Evolutionary conservation across 2,888 invertebrate species (phyloP), one percentile per base, ranked within the genome.

Genomic region (Thymelicus lineola): DNA sequence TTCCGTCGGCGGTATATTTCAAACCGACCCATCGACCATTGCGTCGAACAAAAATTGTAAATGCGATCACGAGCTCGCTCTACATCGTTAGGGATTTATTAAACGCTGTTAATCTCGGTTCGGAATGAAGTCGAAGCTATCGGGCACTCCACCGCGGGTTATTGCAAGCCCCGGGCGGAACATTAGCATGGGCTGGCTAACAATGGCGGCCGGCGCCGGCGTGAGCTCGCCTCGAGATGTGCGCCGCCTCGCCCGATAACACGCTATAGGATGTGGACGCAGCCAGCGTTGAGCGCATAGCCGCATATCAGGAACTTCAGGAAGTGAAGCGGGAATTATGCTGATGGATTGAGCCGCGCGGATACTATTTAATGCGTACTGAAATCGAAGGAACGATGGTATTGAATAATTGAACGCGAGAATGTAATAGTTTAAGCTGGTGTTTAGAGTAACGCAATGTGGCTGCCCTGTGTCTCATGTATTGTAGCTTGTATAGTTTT

Each of bases 181-280:
- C 65, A 66, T 62, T 66, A 66, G 55, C 66, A 65, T 70, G 65
- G 50, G 61, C 64, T 45, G 71, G 66, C 66, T 63, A 76, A 79
- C 78, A 77, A 77, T 78, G 74, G 75, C 69, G 66, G 72, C 68
- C 74, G 80, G 80, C 81, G 80, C 80, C 80, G 76, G 73, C 69
- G 73, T 38, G 58, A 36, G 36, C 58, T n/a, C 71, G 73, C 70
- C 73, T 70, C 73, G 73, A 73, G 75, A 73, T 74, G 72, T 72
- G 72, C 73, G 73, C 75, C 64, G 74, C 75, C 73, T 78, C 77
- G 78, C 77, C 80, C 74, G 84, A 85, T 86, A 86, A 83, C 78
- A 77, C 77, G 72, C 50, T 64, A 38, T 64, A 42, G 36, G 62
- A 63, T 50, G 62, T 63, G 50, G 38, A 63, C 46, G 28, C 50